These are phyloP conservation scores for Empis livida DNA, from an alignment of 2,888 invertebrate species.

Conservation along the genomic window DNA sequence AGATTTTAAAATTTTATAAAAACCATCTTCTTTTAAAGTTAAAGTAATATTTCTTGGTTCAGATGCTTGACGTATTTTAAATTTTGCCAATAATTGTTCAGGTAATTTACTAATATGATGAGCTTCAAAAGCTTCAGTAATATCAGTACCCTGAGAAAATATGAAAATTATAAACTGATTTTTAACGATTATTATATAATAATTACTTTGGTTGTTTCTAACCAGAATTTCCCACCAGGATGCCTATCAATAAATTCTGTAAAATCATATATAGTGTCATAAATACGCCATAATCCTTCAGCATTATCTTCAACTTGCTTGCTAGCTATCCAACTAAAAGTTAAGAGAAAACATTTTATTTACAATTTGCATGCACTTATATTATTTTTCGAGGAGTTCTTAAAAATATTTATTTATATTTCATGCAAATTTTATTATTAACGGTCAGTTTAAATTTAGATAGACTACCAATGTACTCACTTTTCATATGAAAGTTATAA, in stretches of 20 bases:
- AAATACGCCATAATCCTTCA: conserved; percentile 66
- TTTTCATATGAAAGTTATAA: too few species aligned
- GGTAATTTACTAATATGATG: conserved; percentile 52
- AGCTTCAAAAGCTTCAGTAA: conserved; percentile 65
- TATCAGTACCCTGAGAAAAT: conserved; percentile 62
- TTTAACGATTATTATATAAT: not conserved
- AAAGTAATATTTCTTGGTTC: conserved; percentile 54
- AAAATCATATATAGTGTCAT: conserved; percentile 71
- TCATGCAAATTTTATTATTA: too few species aligned
- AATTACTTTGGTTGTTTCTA: conserved; percentile 50
- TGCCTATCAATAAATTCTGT: conserved; percentile 63
- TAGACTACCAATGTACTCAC: too few species aligned
- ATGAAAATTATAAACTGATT: not conserved
- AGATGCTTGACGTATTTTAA: conserved; percentile 48
- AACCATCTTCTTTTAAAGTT: conserved; percentile 60
- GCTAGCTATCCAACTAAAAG: conserved; percentile 45
- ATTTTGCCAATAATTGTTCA: conserved; percentile 48
- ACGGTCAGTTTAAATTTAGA: too few species aligned
- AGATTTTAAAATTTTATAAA: conserved; percentile 55
- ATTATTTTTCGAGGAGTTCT: too few species aligned
- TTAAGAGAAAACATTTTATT: too few species aligned
- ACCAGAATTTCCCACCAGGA: conserved; percentile 75
- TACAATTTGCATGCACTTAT: too few species aligned
- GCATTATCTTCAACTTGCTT: conserved; percentile 56
- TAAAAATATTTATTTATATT: too few species aligned